A percentile compares a stretch with the other conserved stretches of the same genome.
Conservation (phyloP, 2,888 invertebrate genomes). For the Habrosyne pyritoides region DNA sequence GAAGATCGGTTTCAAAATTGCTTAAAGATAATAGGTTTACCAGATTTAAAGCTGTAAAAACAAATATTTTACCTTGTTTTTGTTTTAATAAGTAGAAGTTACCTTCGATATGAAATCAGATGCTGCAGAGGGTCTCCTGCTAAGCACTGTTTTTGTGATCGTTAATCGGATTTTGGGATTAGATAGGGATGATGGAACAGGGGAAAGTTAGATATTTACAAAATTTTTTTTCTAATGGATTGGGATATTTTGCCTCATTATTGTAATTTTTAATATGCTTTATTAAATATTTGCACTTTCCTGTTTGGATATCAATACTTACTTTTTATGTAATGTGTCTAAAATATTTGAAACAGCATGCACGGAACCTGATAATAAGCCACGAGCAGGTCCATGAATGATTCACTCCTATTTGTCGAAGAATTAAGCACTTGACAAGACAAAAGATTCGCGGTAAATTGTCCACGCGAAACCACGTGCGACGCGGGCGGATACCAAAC, state of each 20-base stretch:
- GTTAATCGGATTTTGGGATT: not conserved
- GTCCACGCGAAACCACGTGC: conserved; percentile 66
- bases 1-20: no score
- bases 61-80: not conserved
- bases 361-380: conserved; percentile 13
- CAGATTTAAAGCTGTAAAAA: not conserved
- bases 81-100: not conserved
- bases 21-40: no score
- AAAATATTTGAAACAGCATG: conserved; percentile 11
- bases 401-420: conserved; percentile 54
- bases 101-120: not conserved
- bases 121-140: not conserved
- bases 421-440: conserved; percentile 59
- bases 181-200: not conserved
- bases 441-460: conserved; percentile 64
- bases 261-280: not conserved
- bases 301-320: not conserved
- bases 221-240: not conserved
- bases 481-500: conserved; percentile 56
- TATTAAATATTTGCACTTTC: not conserved
- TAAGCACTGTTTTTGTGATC: not conserved
- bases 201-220: not conserved
- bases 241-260: not conserved
- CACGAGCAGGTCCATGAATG: conserved; percentile 39
- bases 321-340: not conserved